A percentile compares a stretch with the other conserved stretches of the same genome.
phyloP scores from a whole-genome alignment of 2,113 vertebrate species.

The Cariama cristata region DNA sequence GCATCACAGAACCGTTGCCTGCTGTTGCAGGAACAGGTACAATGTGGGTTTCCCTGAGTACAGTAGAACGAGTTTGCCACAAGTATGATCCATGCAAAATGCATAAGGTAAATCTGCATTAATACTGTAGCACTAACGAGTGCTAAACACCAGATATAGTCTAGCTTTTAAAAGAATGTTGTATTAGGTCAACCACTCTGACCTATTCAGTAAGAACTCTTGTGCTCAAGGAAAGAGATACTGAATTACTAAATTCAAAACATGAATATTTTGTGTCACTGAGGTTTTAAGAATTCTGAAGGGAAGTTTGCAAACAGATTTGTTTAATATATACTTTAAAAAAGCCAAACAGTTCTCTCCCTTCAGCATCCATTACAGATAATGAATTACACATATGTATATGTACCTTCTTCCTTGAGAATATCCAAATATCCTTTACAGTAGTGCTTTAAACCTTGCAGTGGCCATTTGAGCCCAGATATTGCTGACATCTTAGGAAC shows the following conservation, averaged over 20 bases:
- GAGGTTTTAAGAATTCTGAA: background rate
- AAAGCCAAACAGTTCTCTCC: background rate
- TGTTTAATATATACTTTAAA: background rate
- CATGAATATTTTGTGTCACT: background rate
- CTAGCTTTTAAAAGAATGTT: background rate
- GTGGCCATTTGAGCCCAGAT: background rate
- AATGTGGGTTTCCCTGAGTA: background rate
- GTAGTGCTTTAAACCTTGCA: background rate
- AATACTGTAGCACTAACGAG: background rate
- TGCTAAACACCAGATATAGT: fast-evolving
- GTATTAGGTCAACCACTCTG: background rate
- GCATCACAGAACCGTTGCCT: background rate
- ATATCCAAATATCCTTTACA: background rate
- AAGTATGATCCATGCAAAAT: background rate
- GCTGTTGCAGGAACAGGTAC: background rate
- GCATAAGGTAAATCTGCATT: background rate
- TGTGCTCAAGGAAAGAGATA: background rate
- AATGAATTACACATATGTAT: constrained; percentile 13
- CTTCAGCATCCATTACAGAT: background rate
- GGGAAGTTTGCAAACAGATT: background rate
- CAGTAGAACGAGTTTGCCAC: background rate
- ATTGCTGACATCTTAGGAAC: background rate
- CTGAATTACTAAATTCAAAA: background rate
- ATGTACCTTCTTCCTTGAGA: background rate
- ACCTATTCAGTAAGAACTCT: background rate